Conservation (phyloP, 2,113 vertebrate species). For the Herpetotheres cachinnans region DNA sequence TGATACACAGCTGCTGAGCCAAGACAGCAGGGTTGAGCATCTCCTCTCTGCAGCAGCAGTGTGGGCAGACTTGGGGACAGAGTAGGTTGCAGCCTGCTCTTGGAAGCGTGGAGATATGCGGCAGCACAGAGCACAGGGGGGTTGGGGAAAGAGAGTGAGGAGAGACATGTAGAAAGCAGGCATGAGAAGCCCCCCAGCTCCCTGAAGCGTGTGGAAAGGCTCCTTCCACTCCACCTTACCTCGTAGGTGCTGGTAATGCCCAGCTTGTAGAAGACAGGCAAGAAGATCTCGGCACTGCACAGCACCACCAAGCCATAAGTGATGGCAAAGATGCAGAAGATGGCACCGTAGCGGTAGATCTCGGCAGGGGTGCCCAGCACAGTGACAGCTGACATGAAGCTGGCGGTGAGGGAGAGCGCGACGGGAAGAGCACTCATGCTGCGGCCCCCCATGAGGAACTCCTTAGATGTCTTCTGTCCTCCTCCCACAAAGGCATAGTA, state of each 20-base stretch:
- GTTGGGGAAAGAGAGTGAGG: background rate
- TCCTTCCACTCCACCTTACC: slow-evolving; percentile 59
- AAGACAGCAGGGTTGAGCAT: background rate
- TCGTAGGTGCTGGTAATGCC: slow-evolving; percentile 90
- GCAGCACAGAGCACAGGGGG: background rate
- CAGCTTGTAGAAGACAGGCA: slow-evolving; percentile 92
- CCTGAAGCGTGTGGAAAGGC: background rate
- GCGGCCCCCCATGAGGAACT: slow-evolving; percentile 88
- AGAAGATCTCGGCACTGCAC: slow-evolving; percentile 86
- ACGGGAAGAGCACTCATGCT: slow-evolving; percentile 85
- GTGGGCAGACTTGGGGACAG: background rate
- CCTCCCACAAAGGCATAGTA: slow-evolving; percentile 83
- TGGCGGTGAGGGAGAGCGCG: slow-evolving; percentile 89
- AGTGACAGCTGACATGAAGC: slow-evolving; percentile 96
- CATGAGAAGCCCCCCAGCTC: background rate
- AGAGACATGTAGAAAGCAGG: background rate
- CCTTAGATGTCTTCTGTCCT: slow-evolving; percentile 74
- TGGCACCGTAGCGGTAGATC: slow-evolving; percentile 85
- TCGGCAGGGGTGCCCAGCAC: slow-evolving; percentile 89
- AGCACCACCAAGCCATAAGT: slow-evolving; percentile 79
- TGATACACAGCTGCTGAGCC: background rate
- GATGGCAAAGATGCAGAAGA: slow-evolving; percentile 78
- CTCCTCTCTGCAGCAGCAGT: background rate
- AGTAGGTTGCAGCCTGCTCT: background rate
- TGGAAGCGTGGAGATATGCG: background rate